phyloP scores from a whole-genome alignment of 2,113 vertebrate genomes.

The Proterorhinus semilunaris region DNA sequence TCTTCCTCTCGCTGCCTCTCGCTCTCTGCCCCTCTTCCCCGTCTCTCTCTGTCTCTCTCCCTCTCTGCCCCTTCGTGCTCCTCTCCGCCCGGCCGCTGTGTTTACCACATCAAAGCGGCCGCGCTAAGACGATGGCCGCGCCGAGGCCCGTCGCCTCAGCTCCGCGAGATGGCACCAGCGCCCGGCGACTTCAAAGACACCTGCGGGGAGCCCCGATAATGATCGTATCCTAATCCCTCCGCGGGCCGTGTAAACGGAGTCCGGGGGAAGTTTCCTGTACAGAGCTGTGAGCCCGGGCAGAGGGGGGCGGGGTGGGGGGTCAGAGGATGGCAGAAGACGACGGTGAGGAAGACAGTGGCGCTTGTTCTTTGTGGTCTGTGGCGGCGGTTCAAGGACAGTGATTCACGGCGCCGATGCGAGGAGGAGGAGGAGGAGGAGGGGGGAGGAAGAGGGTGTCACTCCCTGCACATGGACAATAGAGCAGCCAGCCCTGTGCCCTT shows the following conservation, averaged over 20 bases:
- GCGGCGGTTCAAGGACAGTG: constrained; percentile 77
- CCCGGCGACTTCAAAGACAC: constrained; percentile 69
- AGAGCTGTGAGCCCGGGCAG: not conserved
- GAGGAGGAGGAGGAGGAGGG: constrained; percentile 49
- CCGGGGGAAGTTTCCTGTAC: constrained; percentile 28
- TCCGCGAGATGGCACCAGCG: constrained; percentile 54
- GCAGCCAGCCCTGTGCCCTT: constrained; percentile 59
- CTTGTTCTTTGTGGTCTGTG: constrained; percentile 64
- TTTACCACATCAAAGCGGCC: constrained; percentile 70
- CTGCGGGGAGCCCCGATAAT: constrained; percentile 63
- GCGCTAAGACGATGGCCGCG: constrained; percentile 61
- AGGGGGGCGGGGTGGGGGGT: constrained; percentile 7
- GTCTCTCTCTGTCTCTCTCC: constrained; percentile 23
- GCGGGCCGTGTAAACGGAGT: constrained; percentile 17
- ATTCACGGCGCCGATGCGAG: constrained; percentile 70
- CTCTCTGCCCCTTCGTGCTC: constrained; percentile 16
- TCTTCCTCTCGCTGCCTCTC: constrained; percentile 26
- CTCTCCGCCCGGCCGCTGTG: constrained; percentile 52
- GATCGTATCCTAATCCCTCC: constrained; percentile 44
- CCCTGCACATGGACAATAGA: constrained; percentile 65
- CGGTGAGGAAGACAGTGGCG: constrained; percentile 48
- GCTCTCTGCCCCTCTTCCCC: constrained; percentile 13
- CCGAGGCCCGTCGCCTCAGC: constrained; percentile 64
- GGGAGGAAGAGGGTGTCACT: constrained; percentile 72
- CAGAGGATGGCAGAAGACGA: constrained; percentile 44